Base-by-base conservation (phyloP, 1,140 invertebrate genomes). In the Heliconius hewitsoni region DNA sequence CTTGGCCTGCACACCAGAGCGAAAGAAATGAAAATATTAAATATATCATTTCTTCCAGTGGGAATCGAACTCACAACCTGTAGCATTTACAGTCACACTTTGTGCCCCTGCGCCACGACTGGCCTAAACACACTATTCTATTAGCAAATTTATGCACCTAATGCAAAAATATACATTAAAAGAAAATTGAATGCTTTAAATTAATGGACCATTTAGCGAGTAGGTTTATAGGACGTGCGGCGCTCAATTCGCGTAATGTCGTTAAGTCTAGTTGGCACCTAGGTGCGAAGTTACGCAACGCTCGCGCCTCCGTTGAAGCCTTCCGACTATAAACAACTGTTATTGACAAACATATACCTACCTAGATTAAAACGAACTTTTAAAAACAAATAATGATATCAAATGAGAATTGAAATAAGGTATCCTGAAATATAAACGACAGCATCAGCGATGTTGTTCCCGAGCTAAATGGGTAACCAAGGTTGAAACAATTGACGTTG, bases 401-500 rank as follows among this genome's bases (percentile, higher is more conserved):
- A 27, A 16, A 66, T 30, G 27, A 66, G 27, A 13, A 66, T 66
- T 66, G 60, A 30, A 66, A 30, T 30, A 66, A 66, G 60, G 60
- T 66, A 66, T 66, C 60, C 50, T 73, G n/a, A 78, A 39, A 57
- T 71, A 46, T 52, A 81, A 73, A 6, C 73, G 6, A 73, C 76
- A 76, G 74, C 71, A 79, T 82, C 71, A 75, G 73, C 42, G 82
- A 75, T 76, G 79, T 72, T 82, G 79, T 74, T 82, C 77, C 74
- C 73, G 75, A 79, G 50, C 81, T 83, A 84, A 90, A 89, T 88
- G 80, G 82, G 87, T 85, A 83, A 82, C 85, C 89, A 92, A 92
- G 89, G 89, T 85, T 86, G 82, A 89, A 91, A 88, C 85, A 91
- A 92, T 91, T 89, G 88, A 85, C 74, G 70, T 72, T 80, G 79